Conservation (phyloP, 2,888 invertebrate species). For the Hipparchia semele region DNA sequence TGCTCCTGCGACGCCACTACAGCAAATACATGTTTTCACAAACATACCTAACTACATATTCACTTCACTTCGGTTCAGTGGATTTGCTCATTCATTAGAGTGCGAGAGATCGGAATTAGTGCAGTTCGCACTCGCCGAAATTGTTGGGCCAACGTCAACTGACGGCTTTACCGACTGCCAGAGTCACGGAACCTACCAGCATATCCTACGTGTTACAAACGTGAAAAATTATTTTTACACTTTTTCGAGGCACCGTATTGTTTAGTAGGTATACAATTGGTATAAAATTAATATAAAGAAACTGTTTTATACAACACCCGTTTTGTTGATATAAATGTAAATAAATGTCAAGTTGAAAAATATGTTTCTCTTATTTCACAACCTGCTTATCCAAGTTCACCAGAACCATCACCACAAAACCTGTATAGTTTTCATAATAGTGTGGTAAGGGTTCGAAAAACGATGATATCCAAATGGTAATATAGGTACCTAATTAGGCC, state of each 20-base stretch:
- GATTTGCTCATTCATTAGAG: too few relatives aligned
- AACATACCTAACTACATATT: too few relatives aligned
- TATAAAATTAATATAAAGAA: conserved; percentile 68
- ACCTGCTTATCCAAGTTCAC: neutral
- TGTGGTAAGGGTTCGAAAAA: too few relatives aligned
- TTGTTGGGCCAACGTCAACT: neutral
- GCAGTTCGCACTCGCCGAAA: neutral
- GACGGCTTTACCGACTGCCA: conserved; percentile 31
- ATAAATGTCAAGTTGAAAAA: conserved; percentile 82
- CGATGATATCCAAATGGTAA: too few relatives aligned
- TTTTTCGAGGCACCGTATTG: conserved; percentile 67
- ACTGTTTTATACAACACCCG: conserved; percentile 84
- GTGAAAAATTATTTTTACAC: conserved; percentile 72
- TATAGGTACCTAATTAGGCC: too few relatives aligned
- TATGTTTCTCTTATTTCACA: conserved; percentile 45
- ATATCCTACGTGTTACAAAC: conserved; percentile 61
- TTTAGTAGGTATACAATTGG: conserved; percentile 74
- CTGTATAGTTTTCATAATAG: too few relatives aligned
- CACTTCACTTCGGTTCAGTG: too few relatives aligned
- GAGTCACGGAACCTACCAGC: conserved; percentile 59
- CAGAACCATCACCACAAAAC: neutral
- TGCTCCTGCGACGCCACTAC: too few relatives aligned
- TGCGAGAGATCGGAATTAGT: too few relatives aligned
- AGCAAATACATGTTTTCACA: too few relatives aligned
- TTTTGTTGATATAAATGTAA: conserved; percentile 84